Conservation (phyloP, 2,797 vertebrate genomes). For the Urophycis tenuis region DNA sequence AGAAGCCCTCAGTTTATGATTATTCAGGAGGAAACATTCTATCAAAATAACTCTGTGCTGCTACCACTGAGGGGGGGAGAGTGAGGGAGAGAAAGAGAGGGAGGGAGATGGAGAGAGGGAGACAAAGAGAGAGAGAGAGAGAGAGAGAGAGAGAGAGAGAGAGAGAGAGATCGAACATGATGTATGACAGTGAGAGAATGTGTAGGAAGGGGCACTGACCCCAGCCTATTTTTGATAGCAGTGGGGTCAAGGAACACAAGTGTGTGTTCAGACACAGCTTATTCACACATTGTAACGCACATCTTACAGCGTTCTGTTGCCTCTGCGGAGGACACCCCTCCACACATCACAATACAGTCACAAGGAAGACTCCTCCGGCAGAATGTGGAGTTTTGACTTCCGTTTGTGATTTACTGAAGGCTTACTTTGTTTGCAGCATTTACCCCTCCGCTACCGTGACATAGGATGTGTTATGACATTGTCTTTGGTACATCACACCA, state of each 20-base stretch:
- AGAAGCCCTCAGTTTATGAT: slow-evolving; percentile 14
- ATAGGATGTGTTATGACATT: neutral
- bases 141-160: no score
- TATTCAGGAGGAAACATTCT: slow-evolving; percentile 6
- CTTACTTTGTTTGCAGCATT: neutral
- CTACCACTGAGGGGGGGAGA: neutral
- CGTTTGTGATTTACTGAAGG: neutral
- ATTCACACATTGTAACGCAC: slow-evolving; percentile 5
- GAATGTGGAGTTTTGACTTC: neutral
- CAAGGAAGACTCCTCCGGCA: neutral
- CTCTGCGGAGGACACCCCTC: neutral
- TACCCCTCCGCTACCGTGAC: neutral
- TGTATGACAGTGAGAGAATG: slow-evolving; percentile 28
- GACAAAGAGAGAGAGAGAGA: neutral
- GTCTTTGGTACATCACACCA: no score
- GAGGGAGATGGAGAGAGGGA: no score
- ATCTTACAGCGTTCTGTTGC: neutral
- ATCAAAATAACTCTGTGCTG: slow-evolving; percentile 3
- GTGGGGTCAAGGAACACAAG: slow-evolving; percentile 19
- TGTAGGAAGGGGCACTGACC: slow-evolving; percentile 52
- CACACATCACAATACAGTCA: neutral
- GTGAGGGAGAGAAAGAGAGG: neutral
- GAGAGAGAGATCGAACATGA: slow-evolving; percentile 10
- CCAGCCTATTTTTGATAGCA: slow-evolving; percentile 47
- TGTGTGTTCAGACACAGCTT: slow-evolving; percentile 30